These are phyloP conservation scores for Crossocerus cetratus DNA, from an alignment of 2,888 invertebrate species.

Conservation along the genomic window DNA sequence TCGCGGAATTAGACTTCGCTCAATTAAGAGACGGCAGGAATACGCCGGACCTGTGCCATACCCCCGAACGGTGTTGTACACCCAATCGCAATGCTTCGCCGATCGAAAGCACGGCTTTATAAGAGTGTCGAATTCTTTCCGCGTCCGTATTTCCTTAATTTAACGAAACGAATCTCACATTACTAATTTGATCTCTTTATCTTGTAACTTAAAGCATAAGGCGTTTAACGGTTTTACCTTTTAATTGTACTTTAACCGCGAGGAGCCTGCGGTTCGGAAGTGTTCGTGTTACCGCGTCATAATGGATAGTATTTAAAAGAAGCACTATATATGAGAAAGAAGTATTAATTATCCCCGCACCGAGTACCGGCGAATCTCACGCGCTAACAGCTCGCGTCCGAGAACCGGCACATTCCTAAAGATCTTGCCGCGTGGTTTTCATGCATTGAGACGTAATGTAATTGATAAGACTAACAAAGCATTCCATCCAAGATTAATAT, in stretches of 20 bases:
- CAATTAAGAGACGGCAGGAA: constrained; percentile 65
- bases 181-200: constrained; percentile 55
- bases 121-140: constrained; percentile 37
- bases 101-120: constrained; percentile 74
- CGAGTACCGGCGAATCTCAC: constrained; percentile 53
- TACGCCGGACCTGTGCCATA: constrained; percentile 67
- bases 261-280: not conserved
- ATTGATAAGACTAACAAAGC: constrained; percentile 57
- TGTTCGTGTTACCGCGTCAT: not conserved
- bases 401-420: constrained; percentile 45
- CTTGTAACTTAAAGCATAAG: constrained; percentile 30
- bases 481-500: constrained; percentile 67
- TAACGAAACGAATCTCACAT: constrained; percentile 40
- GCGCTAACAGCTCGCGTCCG: constrained; percentile 18
- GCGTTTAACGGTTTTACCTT: constrained; percentile 27
- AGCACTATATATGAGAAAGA: constrained; percentile 3
- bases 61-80: constrained; percentile 67
- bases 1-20: constrained; percentile 71
- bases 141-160: constrained; percentile 25
- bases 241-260: constrained; percentile 26
- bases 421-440: constrained; percentile 50
- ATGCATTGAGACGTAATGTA: constrained; percentile 21
- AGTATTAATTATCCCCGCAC: constrained; percentile 39
- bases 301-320: constrained; percentile 13
- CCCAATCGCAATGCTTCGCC: constrained; percentile 68